A percentile compares a stretch with the other conserved stretches of the same genome.
Conservation (phyloP, 2,113 vertebrate genomes). For the Colistium nudipinnis region DNA sequence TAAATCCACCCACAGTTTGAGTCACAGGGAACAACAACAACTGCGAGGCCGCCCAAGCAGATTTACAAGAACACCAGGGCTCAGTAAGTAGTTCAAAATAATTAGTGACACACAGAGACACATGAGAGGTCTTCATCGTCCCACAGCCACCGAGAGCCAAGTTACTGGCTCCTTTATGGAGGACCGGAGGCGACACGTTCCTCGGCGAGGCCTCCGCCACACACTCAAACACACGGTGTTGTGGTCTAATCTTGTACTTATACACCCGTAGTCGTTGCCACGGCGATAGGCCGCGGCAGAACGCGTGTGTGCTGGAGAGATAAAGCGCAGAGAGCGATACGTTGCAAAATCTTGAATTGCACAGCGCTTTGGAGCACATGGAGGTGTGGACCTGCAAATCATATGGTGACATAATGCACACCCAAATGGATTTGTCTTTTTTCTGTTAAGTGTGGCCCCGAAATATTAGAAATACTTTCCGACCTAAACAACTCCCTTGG, state of each 20-base stretch:
- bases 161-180: slow-evolving; percentile 24
- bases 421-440: too few relatives aligned
- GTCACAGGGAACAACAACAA: not conserved
- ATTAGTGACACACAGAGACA: not conserved
- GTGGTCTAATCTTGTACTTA: slow-evolving; percentile 24
- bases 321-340: too few relatives aligned
- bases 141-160: not conserved
- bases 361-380: not conserved
- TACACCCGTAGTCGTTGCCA: slow-evolving; percentile 30
- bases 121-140: not conserved
- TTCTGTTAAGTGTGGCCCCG: too few relatives aligned
- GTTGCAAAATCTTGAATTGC: too few relatives aligned
- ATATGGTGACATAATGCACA: too few relatives aligned
- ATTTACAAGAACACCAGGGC: not conserved
- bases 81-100: not conserved
- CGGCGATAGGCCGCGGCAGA: slow-evolving; percentile 5
- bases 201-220: slow-evolving; percentile 22
- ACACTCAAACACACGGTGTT: slow-evolving; percentile 16
- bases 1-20: not conserved
- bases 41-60: not conserved
- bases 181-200: slow-evolving; percentile 14
- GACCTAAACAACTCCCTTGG: not conserved
- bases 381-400: too few relatives aligned
- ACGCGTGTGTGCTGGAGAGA: slow-evolving; percentile 5
- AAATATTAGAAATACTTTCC: too few relatives aligned